Percentiles rank a stretch among this genome's conserved stretches.
Evolutionary conservation across 2,113 vertebrate species (phyloP).

Genomic region (Sakesphorus luctuosus): DNA sequence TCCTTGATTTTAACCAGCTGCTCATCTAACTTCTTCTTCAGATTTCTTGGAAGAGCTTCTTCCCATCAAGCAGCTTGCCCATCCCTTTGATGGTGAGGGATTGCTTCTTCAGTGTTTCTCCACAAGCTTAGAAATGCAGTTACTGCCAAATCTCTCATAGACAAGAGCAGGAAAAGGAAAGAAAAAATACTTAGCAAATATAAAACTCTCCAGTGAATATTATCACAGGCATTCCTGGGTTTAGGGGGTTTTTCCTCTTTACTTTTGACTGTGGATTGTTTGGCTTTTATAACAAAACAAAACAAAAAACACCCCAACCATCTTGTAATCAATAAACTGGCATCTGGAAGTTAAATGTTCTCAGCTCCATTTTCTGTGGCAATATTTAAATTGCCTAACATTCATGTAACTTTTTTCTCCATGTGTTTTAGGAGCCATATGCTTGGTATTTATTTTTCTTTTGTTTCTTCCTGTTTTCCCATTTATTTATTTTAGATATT

Average conservation of each 20-base stretch:
- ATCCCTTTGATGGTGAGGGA: background rate
- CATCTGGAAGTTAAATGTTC: conserved; percentile 56
- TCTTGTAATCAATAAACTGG: conserved; percentile 21
- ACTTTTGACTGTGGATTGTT: background rate
- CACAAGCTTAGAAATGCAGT: background rate
- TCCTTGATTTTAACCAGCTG: conserved; percentile 44
- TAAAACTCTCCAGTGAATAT: background rate
- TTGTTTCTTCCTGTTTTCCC: background rate
- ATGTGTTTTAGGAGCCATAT: background rate
- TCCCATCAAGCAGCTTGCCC: conserved; percentile 5
- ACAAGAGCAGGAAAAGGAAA: background rate
- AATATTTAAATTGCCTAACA: background rate
- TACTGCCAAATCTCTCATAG: background rate
- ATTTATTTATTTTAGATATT: background rate
- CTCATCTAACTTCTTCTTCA: conserved; percentile 28
- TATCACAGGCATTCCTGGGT: background rate
- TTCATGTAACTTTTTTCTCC: background rate
- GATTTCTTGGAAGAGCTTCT: conserved; percentile 53
- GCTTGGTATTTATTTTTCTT: background rate
- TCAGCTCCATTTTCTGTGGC: background rate
- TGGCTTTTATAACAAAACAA: background rate
- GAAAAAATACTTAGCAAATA: conserved; percentile 22
- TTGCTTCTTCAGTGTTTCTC: background rate
- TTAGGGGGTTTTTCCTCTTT: background rate
- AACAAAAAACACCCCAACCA: background rate